phyloP scores from a whole-genome alignment of 2,797 vertebrate species.

The Chiloscyllium punctatum region DNA sequence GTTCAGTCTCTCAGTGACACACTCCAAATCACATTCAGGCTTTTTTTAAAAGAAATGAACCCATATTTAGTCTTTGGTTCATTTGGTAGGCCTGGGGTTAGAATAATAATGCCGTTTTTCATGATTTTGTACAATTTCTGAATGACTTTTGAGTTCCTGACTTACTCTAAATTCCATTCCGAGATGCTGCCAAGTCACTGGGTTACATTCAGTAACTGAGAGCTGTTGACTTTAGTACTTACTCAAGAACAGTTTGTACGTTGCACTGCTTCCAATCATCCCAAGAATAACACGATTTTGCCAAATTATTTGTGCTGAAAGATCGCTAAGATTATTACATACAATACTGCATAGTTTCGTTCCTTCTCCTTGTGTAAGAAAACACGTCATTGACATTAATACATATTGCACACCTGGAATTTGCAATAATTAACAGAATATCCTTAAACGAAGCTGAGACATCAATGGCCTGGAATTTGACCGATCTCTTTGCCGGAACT shows the following conservation, averaged over 20 bases:
- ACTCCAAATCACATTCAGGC: background rate
- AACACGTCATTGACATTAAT: background rate
- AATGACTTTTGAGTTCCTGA: background rate
- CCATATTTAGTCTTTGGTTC: background rate
- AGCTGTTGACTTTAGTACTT: background rate
- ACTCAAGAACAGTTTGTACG: background rate
- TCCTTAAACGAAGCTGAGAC: background rate
- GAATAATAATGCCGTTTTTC: background rate
- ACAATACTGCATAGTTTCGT: background rate
- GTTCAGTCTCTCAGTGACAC: background rate
- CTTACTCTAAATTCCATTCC: background rate
- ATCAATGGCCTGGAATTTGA: background rate
- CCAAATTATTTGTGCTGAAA: constrained; percentile 8
- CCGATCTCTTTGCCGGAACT: background rate
- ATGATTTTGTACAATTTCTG: background rate
- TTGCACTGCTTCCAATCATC: background rate
- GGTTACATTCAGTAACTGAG: background rate
- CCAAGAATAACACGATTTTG: constrained; percentile 1
- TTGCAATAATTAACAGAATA: background rate
- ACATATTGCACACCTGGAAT: background rate
- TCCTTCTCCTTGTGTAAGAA: background rate
- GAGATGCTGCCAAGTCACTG: background rate
- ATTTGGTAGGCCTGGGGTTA: background rate
- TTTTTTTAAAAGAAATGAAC: background rate
- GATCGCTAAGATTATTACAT: background rate